phyloP scores from a whole-genome alignment of 2,113 vertebrate species.

The Misgurnus anguillicaudatus region DNA sequence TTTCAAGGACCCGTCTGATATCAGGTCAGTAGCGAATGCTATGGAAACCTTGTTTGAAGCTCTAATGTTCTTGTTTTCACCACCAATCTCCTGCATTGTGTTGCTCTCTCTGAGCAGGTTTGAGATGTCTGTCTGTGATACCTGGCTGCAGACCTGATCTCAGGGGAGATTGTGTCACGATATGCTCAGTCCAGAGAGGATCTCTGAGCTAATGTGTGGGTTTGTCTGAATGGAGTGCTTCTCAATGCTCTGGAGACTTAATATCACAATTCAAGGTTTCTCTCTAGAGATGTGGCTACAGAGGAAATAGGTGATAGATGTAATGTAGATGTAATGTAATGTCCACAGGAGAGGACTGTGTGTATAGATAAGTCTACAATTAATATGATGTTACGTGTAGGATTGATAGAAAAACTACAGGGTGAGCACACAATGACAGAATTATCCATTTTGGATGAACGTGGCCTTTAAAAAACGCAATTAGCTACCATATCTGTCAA shows the following conservation, averaged over 20 bases:
- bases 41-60: not conserved
- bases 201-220: not conserved
- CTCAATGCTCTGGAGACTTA: not conserved
- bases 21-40: not conserved
- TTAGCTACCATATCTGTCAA: not conserved
- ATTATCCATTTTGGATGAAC: too few species aligned
- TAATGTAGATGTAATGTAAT: not conserved
- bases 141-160: constrained; percentile 15
- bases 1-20: too few species aligned
- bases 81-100: not conserved
- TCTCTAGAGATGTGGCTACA: not conserved
- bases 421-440: too few species aligned
- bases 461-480: not conserved
- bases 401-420: too few species aligned
- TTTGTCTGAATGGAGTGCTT: constrained; percentile 7
- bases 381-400: not conserved
- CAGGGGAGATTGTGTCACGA: not conserved
- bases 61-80: not conserved
- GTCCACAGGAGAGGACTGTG: not conserved
- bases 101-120: constrained; percentile 4
- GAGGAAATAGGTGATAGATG: not conserved
- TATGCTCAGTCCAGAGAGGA: constrained; percentile 1
- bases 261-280: not conserved
- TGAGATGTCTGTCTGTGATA: not conserved
- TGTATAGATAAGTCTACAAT: not conserved